phyloP scores from a whole-genome alignment of 2,113 vertebrate genomes.

The Vicugna pacos region DNA sequence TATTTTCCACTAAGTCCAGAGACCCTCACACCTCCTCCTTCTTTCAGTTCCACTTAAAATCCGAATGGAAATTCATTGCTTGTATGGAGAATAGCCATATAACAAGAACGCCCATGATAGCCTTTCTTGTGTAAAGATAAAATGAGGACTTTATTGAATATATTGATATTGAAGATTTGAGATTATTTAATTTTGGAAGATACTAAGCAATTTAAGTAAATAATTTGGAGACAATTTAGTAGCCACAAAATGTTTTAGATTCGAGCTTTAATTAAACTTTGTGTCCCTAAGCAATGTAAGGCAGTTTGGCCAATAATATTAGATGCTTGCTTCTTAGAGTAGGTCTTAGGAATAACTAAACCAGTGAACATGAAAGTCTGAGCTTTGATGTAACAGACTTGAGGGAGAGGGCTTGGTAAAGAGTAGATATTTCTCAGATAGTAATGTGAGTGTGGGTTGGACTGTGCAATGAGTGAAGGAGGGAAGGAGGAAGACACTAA shows the following conservation, averaged over 20 bases:
- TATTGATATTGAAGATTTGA: not conserved
- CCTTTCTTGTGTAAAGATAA: not conserved
- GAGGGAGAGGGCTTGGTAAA: not conserved
- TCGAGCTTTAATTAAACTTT: not conserved
- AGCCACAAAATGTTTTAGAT: not conserved
- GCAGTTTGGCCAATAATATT: not conserved
- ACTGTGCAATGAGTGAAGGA: not conserved
- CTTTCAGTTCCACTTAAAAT: not conserved
- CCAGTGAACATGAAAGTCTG: not conserved
- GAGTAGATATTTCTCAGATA: not conserved
- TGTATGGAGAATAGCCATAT: not conserved
- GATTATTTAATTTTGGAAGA: not conserved
- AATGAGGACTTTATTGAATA: not conserved
- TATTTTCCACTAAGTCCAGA: not conserved
- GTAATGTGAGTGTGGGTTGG: not conserved
- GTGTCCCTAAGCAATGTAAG: not conserved
- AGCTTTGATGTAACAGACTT: not conserved
- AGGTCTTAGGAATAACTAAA: not conserved
- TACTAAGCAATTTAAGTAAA: not conserved
- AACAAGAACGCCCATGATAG: not conserved
- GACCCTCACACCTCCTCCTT: not conserved
- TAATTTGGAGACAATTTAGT: conserved; percentile 9
- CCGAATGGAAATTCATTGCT: not conserved
- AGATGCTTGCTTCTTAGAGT: not conserved
- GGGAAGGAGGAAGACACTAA: not conserved